Evolutionary conservation across 2,888 invertebrate genomes (phyloP), one percentile per base, ranked within the genome.

Genomic region (Neoascia interrupta): DNA sequence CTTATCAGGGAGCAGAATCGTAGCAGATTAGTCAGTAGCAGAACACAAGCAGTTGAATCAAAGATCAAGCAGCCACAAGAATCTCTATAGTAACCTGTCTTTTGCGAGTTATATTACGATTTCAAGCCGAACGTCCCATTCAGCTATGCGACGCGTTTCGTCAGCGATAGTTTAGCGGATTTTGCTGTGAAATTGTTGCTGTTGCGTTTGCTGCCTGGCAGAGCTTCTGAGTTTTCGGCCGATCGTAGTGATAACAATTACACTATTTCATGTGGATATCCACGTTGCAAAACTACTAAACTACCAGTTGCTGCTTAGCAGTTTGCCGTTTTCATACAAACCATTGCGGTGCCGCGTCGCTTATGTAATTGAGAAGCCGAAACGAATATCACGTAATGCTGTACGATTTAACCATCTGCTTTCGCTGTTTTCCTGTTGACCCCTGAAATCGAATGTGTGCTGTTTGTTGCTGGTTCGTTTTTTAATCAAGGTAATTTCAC

Each of bases 11-110:
- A 45, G 68, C 74, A 68, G 74, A 74, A 47, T 41, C 49, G 47
- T 41, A 70, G 69, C 75, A 76, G 72, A 76, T 72, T 70, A 79
- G 73, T 56, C 79, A 73, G 79, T 73, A 79, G 79, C 79, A 79
- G 73, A 72, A 66, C 31, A 53, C 64, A 58, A 63, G 69, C 75
- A 76, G 70, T 56, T 45, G 56, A 64, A 21, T 53, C 54, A 2
- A 28, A 43, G 31, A 31, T 31, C 18, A 43, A 66, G 68, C 72
- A 79, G 72, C 54, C 54, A 41, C 45, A 60, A 79, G 47, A 60
- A 37, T 28, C 26, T 28, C 11, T 18, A 23, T 45, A 60, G 47
- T 60, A 72, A 53, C 60, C 39, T 72, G 72, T 51, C 26, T 58
- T 79, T 61, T 66, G 60, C 47, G 69, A 68, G 63, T 79, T 54